Percentiles rank a stretch among this genome's conserved stretches.
These are phyloP conservation scores for Lepidocyrtoides sp. DNA, from an alignment of 2,888 invertebrate species.

Conservation along the genomic window DNA sequence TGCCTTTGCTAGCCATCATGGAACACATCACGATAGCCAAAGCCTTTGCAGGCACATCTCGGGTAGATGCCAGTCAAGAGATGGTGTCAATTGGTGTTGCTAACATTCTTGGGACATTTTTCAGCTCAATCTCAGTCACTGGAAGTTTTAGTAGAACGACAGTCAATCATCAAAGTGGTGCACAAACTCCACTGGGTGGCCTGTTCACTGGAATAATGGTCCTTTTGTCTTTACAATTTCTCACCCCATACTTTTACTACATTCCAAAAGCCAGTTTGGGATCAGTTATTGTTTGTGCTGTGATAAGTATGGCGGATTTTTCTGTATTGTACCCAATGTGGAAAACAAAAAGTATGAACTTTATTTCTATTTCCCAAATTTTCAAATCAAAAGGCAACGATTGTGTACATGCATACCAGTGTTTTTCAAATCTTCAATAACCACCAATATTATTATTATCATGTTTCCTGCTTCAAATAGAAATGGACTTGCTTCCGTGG, in stretches of 20 bases:
- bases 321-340: slow-evolving; percentile 91
- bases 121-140: slow-evolving; percentile 86
- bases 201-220: slow-evolving; percentile 93
- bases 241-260: slow-evolving; percentile 95
- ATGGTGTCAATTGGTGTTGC: slow-evolving; percentile 86
- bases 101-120: slow-evolving; percentile 87
- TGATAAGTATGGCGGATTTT: slow-evolving; percentile 89
- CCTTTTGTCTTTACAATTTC: slow-evolving; percentile 92
- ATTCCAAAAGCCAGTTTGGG: slow-evolving; percentile 95
- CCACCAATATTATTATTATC: too few species aligned
- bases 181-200: slow-evolving; percentile 89
- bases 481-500: slow-evolving; percentile 95
- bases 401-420: too few species aligned
- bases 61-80: slow-evolving; percentile 87
- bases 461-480: slow-evolving; percentile 88
- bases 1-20: slow-evolving; percentile 94
- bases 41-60: slow-evolving; percentile 89
- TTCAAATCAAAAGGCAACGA: background rate
- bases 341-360: slow-evolving; percentile 91
- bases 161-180: slow-evolving; percentile 87
- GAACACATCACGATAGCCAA: slow-evolving; percentile 98
- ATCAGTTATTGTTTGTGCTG: slow-evolving; percentile 95
- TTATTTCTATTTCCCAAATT: background rate
- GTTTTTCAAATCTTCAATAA: too few species aligned
- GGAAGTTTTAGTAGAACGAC: slow-evolving; percentile 88